phyloP scores from a whole-genome alignment of 2,888 invertebrate genomes.

The Drosophila helvetica region DNA sequence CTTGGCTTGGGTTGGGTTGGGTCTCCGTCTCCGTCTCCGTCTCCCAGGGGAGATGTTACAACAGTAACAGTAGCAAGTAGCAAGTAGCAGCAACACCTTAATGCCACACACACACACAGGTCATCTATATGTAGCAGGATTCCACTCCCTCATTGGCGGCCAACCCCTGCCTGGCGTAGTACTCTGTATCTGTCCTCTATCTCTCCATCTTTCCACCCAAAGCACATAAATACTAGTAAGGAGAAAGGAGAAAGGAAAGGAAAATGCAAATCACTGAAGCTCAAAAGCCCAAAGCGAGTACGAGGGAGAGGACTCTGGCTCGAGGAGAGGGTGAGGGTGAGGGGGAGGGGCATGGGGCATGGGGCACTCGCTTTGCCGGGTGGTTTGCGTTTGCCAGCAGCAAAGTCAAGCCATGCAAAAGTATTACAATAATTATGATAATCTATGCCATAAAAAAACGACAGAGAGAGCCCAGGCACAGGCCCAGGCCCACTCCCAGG shows the following conservation, averaged over 20 bases:
- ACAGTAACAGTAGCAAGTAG: constrained; percentile 55
- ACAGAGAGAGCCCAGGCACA: constrained; percentile 47
- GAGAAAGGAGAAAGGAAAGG: constrained; percentile 32
- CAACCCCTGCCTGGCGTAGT: neutral
- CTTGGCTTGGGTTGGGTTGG: neutral
- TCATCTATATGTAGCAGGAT: constrained; percentile 55
- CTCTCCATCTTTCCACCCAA: constrained; percentile 54
- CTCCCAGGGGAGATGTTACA: constrained; percentile 65
- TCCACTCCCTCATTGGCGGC: constrained; percentile 5
- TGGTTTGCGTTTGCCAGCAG: constrained; percentile 52
- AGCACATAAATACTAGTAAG: constrained; percentile 63
- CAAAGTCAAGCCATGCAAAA: constrained; percentile 71
- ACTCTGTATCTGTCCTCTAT: constrained; percentile 31
- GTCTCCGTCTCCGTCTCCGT: constrained; percentile 33
- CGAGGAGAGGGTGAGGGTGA: neutral
- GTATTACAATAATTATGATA: constrained; percentile 81
- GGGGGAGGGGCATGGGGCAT: neutral
- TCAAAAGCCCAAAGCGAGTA: constrained; percentile 61
- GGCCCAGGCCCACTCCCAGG: constrained; percentile 24
- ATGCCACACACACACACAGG: constrained; percentile 61
- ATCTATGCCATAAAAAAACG: constrained; percentile 77
- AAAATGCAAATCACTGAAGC: constrained; percentile 76
- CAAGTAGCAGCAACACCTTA: constrained; percentile 41
- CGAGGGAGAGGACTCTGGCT: neutral
- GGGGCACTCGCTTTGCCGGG: constrained; percentile 46